Base-by-base conservation (phyloP, 2,113 vertebrate genomes). In the Ciconia stormi region DNA sequence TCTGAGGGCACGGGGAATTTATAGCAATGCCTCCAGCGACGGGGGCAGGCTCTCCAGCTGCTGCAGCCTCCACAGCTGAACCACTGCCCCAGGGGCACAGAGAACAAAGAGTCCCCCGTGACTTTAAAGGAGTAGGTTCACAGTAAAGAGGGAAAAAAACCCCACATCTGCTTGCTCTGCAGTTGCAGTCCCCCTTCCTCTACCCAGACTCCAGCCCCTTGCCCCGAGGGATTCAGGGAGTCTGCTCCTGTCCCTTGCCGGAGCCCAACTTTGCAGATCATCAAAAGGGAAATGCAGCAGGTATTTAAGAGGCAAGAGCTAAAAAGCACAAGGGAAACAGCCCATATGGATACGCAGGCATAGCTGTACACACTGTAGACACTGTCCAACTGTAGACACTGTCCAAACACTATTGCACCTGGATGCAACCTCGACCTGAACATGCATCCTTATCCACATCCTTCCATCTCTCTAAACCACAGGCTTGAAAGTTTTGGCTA, bases 31-130 rank as follows among this genome's bases (percentile, higher is more conserved):
- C 87, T 78, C 22, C 78, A 82, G 95, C 22, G 0, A 10, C 0
- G 0, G 58, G 76, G 29, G 5, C 73, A 76, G 71, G 82, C 61
- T 81, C 84, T 93, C 94, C 91, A 91, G 94, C 95, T 95, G 91
- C 95, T 61, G 36, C 92, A 49, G 77, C 65, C 63, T 94, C 65
- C 36, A 2, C 94, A 94, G 95, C 91, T 89, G 87, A 93, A 89
- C 44, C 80, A 15, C 13, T 17, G 76, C 93, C 40, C 80, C 61
- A 7, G 6, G 82, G 90, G 36, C 25, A 26, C 1, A 11, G 40
- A 86, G 67, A 2, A 13, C 11, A 29, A 58, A 3, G 8, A 25
- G n/a, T 23, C 14, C 47, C 20, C 20, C 0, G 0, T 7, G 76
- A 47, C n/a, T 80, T 49, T 22, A 30, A 71, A 86, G 56, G 42